phyloP scores from a whole-genome alignment of 2,888 invertebrate genomes.

The Clusia tigrina region DNA sequence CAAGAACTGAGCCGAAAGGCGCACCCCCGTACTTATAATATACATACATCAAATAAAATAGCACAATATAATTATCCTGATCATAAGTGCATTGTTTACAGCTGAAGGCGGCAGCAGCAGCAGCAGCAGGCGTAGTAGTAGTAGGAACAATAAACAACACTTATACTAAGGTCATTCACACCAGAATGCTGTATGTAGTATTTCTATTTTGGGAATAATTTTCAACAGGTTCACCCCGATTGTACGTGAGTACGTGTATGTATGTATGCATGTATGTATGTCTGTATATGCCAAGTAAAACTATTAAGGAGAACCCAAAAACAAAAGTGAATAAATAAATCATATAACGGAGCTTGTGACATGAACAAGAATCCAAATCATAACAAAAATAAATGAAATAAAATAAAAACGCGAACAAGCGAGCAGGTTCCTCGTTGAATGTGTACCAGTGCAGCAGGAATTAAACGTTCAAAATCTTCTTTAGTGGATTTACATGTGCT shows the following conservation, averaged over 20 bases:
- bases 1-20: too few relatives aligned
- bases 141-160: conserved; percentile 15
- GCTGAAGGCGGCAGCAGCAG: background rate
- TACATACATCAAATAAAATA: background rate
- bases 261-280: background rate
- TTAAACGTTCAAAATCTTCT: conserved; percentile 2
- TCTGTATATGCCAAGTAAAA: background rate
- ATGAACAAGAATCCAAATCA: background rate
- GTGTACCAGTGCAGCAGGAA: background rate
- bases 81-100: background rate
- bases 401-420: background rate
- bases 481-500: conserved; percentile 2
- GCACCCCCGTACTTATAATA: too few relatives aligned
- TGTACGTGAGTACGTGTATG: background rate
- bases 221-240: background rate
- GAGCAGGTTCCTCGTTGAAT: too few relatives aligned
- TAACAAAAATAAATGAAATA: conserved; percentile 10
- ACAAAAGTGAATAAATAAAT: background rate
- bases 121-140: too few relatives aligned
- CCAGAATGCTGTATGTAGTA: background rate
- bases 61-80: background rate
- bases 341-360: too few relatives aligned
- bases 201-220: background rate
- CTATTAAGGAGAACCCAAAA: conserved; percentile 2
- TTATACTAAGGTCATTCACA: conserved; percentile 19